Base-by-base conservation (phyloP, 2,797 vertebrate species). In the Benthosema pterotum region DNA sequence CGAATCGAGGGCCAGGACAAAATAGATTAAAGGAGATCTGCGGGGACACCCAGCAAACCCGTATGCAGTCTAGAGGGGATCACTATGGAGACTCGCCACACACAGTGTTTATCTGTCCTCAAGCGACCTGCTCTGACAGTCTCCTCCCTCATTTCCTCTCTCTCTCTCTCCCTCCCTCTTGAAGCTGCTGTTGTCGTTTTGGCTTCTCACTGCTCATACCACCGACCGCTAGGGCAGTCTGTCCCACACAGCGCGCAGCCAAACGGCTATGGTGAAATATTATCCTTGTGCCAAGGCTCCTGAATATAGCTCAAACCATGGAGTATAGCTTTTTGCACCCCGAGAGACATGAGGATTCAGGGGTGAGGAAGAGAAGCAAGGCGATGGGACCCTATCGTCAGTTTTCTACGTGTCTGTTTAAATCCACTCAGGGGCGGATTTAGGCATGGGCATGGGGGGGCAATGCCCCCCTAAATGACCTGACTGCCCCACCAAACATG, bases 51-150 rank as follows among this genome's bases (percentile, higher is more conserved):
- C 3, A 11, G n/a, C n/a, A n/a, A n/a, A 54, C 43, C 57, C 57
- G 12, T 3, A 15, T 45, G 50, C 15, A 14, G 62, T 17, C 42
- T 12, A n/a, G n/a, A n/a, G n/a, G 32, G 11, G 45, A 46, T 71
- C 55, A n/a, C 42, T 32, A 12, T 45, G 57, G 71, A 52, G 47
- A 3, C 3, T n/a, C n/a, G n/a, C n/a, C n/a, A 7, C 9, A 17
- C n/a, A n/a, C n/a, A 42, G 43, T 9, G 5, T 3, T 75, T n/a
- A n/a, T n/a, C n/a, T n/a, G 75, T 82, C 82, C 84, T 77, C 3
- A 77, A 28, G 13, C 9, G 11, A 83, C 76, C 78, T n/a, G 3
- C 32, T 50, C 22, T 14, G 19, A 5, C n/a, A 57, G 47, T 55
- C 65, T 57, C 58, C 77, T 48, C 61, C 69, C n/a, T n/a, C n/a